phyloP scores from a whole-genome alignment of 2,113 vertebrate species.

The Tapirus terrestris region DNA sequence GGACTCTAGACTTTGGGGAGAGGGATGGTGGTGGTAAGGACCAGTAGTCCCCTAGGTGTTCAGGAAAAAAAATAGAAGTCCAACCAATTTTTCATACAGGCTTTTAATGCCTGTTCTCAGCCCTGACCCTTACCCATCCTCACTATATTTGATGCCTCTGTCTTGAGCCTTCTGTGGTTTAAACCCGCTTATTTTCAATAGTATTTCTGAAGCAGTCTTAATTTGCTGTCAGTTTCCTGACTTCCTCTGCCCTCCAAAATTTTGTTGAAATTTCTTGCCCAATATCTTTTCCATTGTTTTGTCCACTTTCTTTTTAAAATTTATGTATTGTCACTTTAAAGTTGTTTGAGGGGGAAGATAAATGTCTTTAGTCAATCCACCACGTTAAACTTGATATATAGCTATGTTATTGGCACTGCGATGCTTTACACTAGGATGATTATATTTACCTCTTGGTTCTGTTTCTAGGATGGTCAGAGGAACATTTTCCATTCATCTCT shows the following conservation, averaged over 20 bases:
- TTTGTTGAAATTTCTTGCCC: conserved; percentile 16
- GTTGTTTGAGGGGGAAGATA: not conserved
- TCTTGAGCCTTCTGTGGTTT: not conserved
- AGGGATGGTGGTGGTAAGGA: not conserved
- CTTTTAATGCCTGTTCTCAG: not conserved
- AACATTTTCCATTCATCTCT: not conserved
- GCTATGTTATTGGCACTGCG: not conserved
- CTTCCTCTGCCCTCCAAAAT: not conserved
- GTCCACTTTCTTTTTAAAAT: conserved; percentile 17
- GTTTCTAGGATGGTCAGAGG: not conserved
- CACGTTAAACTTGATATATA: not conserved
- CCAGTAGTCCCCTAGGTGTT: not conserved
- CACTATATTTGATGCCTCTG: not conserved
- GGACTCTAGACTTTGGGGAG: not conserved
- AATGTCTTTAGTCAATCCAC: conserved; percentile 40
- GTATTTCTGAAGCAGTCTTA: not conserved
- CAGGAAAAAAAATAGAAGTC: not conserved
- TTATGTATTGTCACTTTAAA: conserved; percentile 57
- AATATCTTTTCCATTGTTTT: conserved; percentile 43
- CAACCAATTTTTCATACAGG: not conserved
- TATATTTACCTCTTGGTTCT: not conserved
- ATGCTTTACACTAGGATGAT: not conserved
- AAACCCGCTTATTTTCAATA: not conserved
- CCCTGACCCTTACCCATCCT: not conserved
- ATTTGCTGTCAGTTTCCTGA: conserved; percentile 27